Conservation (phyloP, 2,888 invertebrate genomes). For the Acleris emargana region DNA sequence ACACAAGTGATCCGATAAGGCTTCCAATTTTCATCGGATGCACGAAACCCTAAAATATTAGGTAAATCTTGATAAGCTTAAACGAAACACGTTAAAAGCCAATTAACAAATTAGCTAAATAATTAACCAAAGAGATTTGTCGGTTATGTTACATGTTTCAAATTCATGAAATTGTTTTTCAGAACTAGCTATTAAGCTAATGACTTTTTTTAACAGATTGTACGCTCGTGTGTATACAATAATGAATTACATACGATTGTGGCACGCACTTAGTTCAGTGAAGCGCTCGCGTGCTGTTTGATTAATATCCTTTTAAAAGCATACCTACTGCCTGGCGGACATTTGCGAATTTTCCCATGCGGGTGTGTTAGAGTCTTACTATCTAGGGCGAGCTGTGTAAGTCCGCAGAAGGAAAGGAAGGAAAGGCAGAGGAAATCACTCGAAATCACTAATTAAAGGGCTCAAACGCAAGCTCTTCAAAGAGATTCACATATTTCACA, state of each 20-base stretch:
- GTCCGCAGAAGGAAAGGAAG: too few species aligned
- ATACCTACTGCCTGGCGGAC: too few species aligned
- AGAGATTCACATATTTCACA: too few species aligned
- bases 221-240: neutral
- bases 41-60: neutral
- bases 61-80: neutral
- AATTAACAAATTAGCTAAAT: neutral
- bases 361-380: too few species aligned
- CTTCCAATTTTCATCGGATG: neutral
- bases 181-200: constrained; percentile 7
- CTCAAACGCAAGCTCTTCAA: too few species aligned
- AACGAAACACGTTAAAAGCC: too few species aligned
- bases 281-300: constrained; percentile 6
- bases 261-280: constrained; percentile 1
- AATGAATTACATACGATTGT: constrained; percentile 9
- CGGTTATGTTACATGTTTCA: too few species aligned
- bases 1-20: neutral
- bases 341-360: too few species aligned
- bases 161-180: neutral
- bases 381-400: too few species aligned
- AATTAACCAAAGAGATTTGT: too few species aligned
- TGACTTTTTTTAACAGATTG: constrained; percentile 7
- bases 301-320: constrained; percentile 1
- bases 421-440: too few species aligned
- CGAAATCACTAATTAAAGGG: too few species aligned